Evolutionary conservation across 2,797 vertebrate genomes (phyloP).

Genomic region (Phylloscopus collybita): DNA sequence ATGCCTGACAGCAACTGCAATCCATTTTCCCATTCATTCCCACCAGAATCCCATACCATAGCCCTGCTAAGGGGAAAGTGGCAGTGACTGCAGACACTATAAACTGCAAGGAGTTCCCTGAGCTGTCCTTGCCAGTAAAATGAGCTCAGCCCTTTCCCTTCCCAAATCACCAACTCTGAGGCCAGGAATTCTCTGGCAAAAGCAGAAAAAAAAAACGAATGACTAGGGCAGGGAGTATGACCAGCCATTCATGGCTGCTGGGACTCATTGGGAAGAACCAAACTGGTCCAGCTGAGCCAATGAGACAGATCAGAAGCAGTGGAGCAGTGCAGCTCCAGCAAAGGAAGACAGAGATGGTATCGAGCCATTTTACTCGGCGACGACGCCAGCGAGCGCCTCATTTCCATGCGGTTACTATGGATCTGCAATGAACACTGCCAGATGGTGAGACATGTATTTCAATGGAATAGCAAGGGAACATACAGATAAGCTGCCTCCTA

Average conservation of each 20-base stretch:
- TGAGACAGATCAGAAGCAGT: background rate
- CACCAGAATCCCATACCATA: background rate
- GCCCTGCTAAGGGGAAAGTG: background rate
- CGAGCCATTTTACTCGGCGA: background rate
- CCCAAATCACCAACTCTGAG: background rate
- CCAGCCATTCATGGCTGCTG: background rate
- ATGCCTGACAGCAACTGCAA: background rate
- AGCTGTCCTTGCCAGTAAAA: background rate
- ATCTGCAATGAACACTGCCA: constrained; percentile 25
- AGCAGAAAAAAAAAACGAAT: background rate
- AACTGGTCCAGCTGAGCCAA: background rate
- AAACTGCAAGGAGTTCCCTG: background rate
- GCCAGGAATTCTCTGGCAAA: constrained; percentile 15
- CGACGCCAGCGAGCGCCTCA: background rate
- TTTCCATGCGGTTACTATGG: constrained; percentile 32
- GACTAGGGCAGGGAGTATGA: background rate
- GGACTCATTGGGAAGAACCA: background rate
- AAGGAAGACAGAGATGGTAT: background rate
- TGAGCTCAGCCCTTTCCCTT: constrained; percentile 5
- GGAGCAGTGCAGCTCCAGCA: background rate
- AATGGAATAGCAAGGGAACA: constrained; percentile 2
- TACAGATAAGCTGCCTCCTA: background rate
- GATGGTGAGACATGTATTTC: background rate
- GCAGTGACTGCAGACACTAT: background rate
- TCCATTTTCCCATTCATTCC: background rate